Evolutionary conservation across 2,797 vertebrate genomes (phyloP), one percentile per base, ranked within the genome.

Genomic region (Amazona finschi): DNA sequence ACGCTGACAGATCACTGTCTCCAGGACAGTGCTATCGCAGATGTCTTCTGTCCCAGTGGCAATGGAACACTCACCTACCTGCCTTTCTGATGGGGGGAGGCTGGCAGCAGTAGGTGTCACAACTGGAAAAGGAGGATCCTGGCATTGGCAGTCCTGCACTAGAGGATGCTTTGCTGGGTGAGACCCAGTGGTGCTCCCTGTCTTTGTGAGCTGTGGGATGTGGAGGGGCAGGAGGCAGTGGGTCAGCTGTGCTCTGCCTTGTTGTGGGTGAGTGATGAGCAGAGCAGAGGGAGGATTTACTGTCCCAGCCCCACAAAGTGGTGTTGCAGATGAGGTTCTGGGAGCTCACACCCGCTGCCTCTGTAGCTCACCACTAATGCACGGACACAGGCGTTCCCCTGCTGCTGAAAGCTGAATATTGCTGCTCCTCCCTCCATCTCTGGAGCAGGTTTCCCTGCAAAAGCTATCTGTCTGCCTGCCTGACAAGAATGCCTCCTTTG

Each of bases 131-230:
- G 49, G 75, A 58, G 20, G 14, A 41, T 22, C 14, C 18, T 28
- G 22, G 19, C 2, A 0, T 28, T 69, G n/a, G 6, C 5, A 1
- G 8, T 80, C 14, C 38, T 65, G 31, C 6, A 2, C 15, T 24
- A 41, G 41, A 78, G 36, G 44, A 75, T 19, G 28, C 17, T 89
- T 19, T 55, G 49, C 31, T 89, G 50, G 30, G 10, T 0, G 4
- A 50, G 14, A 44, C 3, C 24, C 31, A 39, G 30, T 0, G 0
- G 2, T 20, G n/a, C 11, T 74, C 21, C 19, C 17, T 1, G 3
- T 17, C 36, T 33, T 9, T 0, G 7, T 0, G 3, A 65, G 46
- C 38, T 22, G 72, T 57, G 24, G 22, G 8, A 11, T 0, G 0
- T 15, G 18, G 36, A 31, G 31, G 20, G 47, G 50, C 1, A 1